Conservation (phyloP, 2,113 vertebrate species). For the Bombycilla garrulus region DNA sequence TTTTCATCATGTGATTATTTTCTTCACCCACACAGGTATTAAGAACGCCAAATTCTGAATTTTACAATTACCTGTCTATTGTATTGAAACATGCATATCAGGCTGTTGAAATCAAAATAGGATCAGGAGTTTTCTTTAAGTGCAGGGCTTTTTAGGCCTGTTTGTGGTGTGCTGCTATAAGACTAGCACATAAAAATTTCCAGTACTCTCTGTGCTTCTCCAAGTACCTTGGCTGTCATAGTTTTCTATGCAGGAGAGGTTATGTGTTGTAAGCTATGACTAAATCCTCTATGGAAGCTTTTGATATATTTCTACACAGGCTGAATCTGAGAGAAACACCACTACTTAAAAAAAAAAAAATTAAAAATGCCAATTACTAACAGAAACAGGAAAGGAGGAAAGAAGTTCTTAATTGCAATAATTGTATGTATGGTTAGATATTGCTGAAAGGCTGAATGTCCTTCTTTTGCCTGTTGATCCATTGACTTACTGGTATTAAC, state of each 20-base stretch:
- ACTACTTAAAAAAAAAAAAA: neutral
- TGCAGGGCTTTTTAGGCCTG: neutral
- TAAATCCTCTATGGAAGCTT: neutral
- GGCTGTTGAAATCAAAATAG: neutral
- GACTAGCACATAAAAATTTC: neutral
- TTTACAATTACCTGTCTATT: neutral
- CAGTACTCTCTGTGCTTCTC: neutral
- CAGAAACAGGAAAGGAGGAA: neutral
- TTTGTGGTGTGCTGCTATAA: neutral
- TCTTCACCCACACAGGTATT: neutral
- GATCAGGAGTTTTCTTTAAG: neutral
- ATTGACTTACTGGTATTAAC: constrained; percentile 58
- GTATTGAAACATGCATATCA: neutral
- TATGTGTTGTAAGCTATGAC: neutral
- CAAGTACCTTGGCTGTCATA: neutral
- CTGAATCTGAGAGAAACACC: neutral
- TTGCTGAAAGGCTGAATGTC: constrained; percentile 10
- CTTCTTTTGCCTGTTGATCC: constrained; percentile 62
- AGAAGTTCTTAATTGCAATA: neutral
- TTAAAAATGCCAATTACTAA: neutral
- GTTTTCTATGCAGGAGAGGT: neutral
- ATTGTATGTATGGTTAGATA: neutral
- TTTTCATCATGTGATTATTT: neutral
- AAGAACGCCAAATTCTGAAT: neutral
- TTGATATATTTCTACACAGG: neutral